Percentiles rank a stretch among this genome's conserved stretches.
These are phyloP conservation scores for Chydorus sphaericus DNA, from an alignment of 2,888 invertebrate genomes.

Conservation along the genomic window DNA sequence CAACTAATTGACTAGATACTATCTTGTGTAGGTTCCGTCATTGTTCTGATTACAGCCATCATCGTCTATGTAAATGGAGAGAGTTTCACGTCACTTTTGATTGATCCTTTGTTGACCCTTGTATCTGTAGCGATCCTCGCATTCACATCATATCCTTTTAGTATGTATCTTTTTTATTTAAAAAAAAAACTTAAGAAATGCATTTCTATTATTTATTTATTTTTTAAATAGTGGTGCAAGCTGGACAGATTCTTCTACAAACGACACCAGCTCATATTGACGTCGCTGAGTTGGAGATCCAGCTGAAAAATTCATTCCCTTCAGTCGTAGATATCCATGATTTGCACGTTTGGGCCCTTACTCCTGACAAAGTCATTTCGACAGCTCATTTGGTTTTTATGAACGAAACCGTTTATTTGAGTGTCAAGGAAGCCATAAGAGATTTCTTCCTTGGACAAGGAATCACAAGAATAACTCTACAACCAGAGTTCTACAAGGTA, in stretches of 20 bases:
- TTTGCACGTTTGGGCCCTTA: conserved; percentile 77
- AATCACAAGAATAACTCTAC: conserved; percentile 68
- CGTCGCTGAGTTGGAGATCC: conserved; percentile 48
- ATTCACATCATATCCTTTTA: conserved; percentile 8
- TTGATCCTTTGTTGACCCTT: conserved; percentile 53
- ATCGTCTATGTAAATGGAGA: background rate
- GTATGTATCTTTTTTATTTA: background rate
- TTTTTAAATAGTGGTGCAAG: conserved; percentile 64
- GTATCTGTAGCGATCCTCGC: conserved; percentile 44
- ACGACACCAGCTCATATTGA: conserved; percentile 83
- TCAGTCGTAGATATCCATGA: conserved; percentile 66
- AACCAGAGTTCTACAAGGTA: conserved; percentile 53
- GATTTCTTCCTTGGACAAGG: conserved; percentile 65
- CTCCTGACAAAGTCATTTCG: conserved; percentile 60
- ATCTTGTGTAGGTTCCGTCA: background rate
- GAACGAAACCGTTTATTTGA: conserved; percentile 36
- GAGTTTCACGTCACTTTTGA: conserved; percentile 53
- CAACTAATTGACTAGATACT: too few species aligned
- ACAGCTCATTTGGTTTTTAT: conserved; percentile 68
- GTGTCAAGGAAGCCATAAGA: conserved; percentile 41
- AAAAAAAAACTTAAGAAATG: too few species aligned
- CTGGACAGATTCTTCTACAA: conserved; percentile 73
- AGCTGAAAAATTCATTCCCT: conserved; percentile 48
- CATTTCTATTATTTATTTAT: too few species aligned
- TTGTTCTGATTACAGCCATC: background rate